Evolutionary conservation across 2,113 vertebrate species (phyloP), one percentile per base, ranked within the genome.

Genomic region (Toxostoma redivivum): DNA sequence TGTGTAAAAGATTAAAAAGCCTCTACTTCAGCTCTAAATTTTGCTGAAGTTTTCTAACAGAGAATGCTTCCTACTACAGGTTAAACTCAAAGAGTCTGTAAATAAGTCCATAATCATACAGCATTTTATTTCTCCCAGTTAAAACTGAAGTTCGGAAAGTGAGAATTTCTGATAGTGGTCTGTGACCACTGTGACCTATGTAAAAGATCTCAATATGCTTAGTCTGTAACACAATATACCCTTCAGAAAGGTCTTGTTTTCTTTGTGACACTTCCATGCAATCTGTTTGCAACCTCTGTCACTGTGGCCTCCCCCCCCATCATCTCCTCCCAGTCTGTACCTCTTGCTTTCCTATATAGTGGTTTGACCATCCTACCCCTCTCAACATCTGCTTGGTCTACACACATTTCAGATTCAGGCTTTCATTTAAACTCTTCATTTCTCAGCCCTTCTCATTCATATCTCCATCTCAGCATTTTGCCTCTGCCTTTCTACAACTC

Each of bases 131-230:
- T 93, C 77, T 47, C 54, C 40, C 11, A 38, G 47, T 22, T 89
- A 12, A 79, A 83, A 4, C 0, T 77, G 57, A 84, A 77, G 25
- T 10, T 47, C 50, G 35, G 47, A 57, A 18, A n/a, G 25, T 28
- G 23, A 93, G 23, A 14, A 30, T 72, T 91, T 92, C 67, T 94
- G 30, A 40, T 19, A 77, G 30, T 9, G 4, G 35, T 31, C 42
- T 79, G 27, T 73, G 47, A 72, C n/a, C n/a, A n/a, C n/a, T n/a
- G n/a, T n/a, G n/a, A n/a, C 50, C 24, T 44, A 12, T 0, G 0
- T 35, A 25, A 56, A 80, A 65, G 19, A 58, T 65, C 15, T 79
- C n/a, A 8, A 18, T 7, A 24, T 47, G 13, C 11, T 88, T 64
- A 40, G 16, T 30, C 15, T 60, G 61, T 64, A 66, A 65, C 19